Evolutionary conservation across 1,140 invertebrate species (phyloP), one percentile per base, ranked within the genome.

Genomic region (Euborellia annulipes): DNA sequence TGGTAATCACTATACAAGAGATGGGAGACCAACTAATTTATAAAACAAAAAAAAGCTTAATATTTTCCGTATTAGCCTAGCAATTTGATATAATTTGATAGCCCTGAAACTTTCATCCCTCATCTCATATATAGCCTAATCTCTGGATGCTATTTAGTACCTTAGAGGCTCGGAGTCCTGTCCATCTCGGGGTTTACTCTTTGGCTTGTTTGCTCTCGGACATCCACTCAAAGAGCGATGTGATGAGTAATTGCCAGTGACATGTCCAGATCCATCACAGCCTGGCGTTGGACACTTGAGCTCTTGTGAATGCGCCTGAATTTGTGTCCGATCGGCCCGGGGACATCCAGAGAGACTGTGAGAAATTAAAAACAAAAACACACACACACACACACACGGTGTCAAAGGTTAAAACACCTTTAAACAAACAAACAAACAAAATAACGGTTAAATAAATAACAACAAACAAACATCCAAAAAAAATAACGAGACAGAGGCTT

Each of bases 281-380:
- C 83, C 83, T n/a, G 85, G 82, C 13, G 87, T 90, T 2, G 89
- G 89, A 64, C 89, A 94, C 65, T 88, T 87, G 36, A 89, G 64
- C 58, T 83, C 80, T 61, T 83, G 79, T 8, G 79, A 82, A 53
- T 82, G 79, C 17, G 77, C 74, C 52, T 82, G 78, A 44, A 83
- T 72, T 61, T 81, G 77, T 14, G 75, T 73, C 48, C 82, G 72
- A 59, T 86, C 83, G 16, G 77, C 74, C 52, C 82, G 68, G 42
- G 80, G 79, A 61, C 81, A 84, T 43, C 80, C 81, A 45, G 80
- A 80, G 41, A 84, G 63, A 59, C 81, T 80, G 62, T 14, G 63
- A 62, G 55, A 36, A 49, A 42, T n/a, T 18, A 32, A 45, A 20
- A 50, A 37, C 17, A 38, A 32, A 1, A 34, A 43, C 27, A 44